phyloP scores from a whole-genome alignment of 2,888 invertebrate genomes.

The Acronicta aceris region DNA sequence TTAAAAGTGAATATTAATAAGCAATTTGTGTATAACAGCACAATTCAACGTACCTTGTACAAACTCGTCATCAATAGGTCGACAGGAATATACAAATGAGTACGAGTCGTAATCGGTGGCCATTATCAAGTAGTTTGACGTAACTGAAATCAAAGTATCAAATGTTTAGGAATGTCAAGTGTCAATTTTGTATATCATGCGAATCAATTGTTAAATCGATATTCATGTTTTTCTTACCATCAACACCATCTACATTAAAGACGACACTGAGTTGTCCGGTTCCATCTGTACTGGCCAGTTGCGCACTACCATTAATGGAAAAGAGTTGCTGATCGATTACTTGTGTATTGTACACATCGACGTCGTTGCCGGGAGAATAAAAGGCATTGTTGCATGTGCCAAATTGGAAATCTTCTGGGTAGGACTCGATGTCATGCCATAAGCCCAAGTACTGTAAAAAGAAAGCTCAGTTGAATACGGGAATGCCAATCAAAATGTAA shows the following conservation, averaged over 20 bases:
- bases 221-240: slow-evolving; percentile 43
- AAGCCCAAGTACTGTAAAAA: slow-evolving; percentile 68
- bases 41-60: slow-evolving; percentile 41
- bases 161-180: neutral
- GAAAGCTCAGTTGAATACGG: neutral
- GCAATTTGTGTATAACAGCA: neutral
- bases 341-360: slow-evolving; percentile 67
- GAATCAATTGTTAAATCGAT: neutral
- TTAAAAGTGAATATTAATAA: neutral
- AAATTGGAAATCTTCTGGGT: slow-evolving; percentile 67
- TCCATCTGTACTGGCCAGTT: slow-evolving; percentile 81
- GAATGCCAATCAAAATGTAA: neutral
- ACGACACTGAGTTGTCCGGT: slow-evolving; percentile 90
- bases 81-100: slow-evolving; percentile 56
- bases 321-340: slow-evolving; percentile 67
- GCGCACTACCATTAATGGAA: slow-evolving; percentile 69
- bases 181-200: neutral
- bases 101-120: slow-evolving; percentile 87
- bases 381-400: slow-evolving; percentile 73
- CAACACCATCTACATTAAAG: slow-evolving; percentile 85
- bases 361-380: slow-evolving; percentile 58
- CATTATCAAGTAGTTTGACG: slow-evolving; percentile 89
- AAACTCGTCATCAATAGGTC: slow-evolving; percentile 40
- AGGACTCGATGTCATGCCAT: slow-evolving; percentile 74
- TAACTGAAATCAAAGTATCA: slow-evolving; percentile 62